Evolutionary conservation across 2,888 invertebrate species (phyloP), one percentile per base, ranked within the genome.

Genomic region (Beris morrisii): DNA sequence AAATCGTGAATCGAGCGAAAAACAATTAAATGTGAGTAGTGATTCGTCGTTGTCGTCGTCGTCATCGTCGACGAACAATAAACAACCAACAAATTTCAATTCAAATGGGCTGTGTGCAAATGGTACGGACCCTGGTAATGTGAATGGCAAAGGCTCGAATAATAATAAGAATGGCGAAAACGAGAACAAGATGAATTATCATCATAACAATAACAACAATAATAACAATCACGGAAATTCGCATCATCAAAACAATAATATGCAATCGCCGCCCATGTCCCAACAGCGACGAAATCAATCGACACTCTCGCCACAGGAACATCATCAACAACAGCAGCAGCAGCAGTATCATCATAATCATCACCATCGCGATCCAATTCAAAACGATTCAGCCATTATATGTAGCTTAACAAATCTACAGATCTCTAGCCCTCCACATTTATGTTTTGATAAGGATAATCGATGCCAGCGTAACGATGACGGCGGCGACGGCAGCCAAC

Each of bases 381-480:
- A 63, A 54, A 32, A 13, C 11, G 61, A 61, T 38, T 52, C 50
- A 43, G 50, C 50, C 38, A 13, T 52, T 50, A 15, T 57, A 6
- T 57, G 57, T 52, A 50, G 31, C 30, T 57, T 57, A 22, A 48
- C 46, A 57, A 31, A 55, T 56, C 22, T 48, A n/a, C 54, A 56
- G 56, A 48, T 59, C 55, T 65, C 56, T 13, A 65, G 66, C 30
- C 59, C 68, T n/a, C 74, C 71, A 74, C 75, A 61, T 13, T 11
- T 61, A 22, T 61, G 50, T 22, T 50, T 32, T 30, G 76, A 76
- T 65, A 75, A 76, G 57, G 75, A 59, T 59, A 75, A 74, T 70
- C 73, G 75, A 64, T 75, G 75, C 64, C 72, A 75, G 59, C 73
- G 75, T 56, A 75, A 76, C 66, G 75, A 74, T 64, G 76, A 76